Evolutionary conservation across 2,113 vertebrate genomes (phyloP), one percentile per base, ranked within the genome.

Genomic region (Scalopus aquaticus): DNA sequence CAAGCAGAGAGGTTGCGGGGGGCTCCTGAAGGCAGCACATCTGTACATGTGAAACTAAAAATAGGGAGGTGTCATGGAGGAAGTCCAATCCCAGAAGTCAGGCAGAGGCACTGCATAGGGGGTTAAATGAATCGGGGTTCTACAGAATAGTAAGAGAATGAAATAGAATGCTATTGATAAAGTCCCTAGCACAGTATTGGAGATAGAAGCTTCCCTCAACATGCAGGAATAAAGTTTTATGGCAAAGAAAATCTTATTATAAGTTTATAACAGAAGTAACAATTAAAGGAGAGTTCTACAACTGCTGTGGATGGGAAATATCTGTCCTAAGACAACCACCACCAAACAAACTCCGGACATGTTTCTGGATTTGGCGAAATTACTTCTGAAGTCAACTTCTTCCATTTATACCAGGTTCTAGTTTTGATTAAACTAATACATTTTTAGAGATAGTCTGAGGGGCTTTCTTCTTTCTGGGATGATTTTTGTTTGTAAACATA

Each of bases 401-500:
- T 76, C 76, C 20, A 87, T 85, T 58, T 80, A 37, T 32, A 39
- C 42, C 37, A 44, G 13, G 15, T 54, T 77, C 39, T 74, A 51
- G 44, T 81, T 94, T 81, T 74, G 77, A n/a, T 56, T 82, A 60
- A 92, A 44, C 6, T 17, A 35, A 82, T 35, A 87, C 0, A 58
- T 0, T 92, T 89, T 69, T 60, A n/a, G 30, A 9, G 7, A 56
- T 78, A 32, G 13, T 85, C 4, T 81, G 67, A 15, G 16, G 12
- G 2, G 32, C 81, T 93, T 67, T 80, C 76, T 91, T 92, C n/a
- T 90, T 77, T 94, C 60, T 80, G 35, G 17, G 30, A 37, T 88
- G 19, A 4, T 67, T 90, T 69, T 70, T 8, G 20, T 67, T 77
- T 76, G 20, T 54, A 95, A 62, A 65, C 19, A 83, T 2, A 85